These are phyloP conservation scores for Ctena decussata DNA, from an alignment of 2,888 invertebrate species.

Conservation along the genomic window DNA sequence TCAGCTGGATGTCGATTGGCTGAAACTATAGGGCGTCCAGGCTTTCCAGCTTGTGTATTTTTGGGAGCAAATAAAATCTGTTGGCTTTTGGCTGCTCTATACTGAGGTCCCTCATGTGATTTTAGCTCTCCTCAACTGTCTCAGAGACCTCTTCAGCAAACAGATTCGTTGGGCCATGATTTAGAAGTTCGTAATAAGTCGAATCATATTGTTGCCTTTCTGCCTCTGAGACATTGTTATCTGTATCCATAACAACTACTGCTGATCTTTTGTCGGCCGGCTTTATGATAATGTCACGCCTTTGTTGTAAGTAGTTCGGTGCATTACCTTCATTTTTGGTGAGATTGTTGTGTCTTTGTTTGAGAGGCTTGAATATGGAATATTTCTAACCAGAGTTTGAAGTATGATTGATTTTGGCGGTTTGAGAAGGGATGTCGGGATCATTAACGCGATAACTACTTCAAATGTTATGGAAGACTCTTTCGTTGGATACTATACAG, in stretches of 20 bases:
- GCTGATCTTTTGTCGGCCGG: constrained; percentile 28
- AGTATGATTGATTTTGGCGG: too few relatives aligned
- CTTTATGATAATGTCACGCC: constrained; percentile 7
- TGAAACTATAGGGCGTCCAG: too few relatives aligned
- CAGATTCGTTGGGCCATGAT: not conserved
- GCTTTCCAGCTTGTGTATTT: too few relatives aligned
- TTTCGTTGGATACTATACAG: too few relatives aligned
- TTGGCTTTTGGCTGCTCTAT: not conserved
- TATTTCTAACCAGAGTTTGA: too few relatives aligned
- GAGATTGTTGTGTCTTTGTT: too few relatives aligned
- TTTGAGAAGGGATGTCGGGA: too few relatives aligned
- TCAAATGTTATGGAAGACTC: too few relatives aligned
- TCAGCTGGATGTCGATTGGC: constrained; percentile 27
- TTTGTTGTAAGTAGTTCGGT: not conserved
- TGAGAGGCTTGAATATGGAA: too few relatives aligned
- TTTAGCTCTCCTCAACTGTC: not conserved
- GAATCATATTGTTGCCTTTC: not conserved
- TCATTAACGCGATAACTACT: too few relatives aligned
- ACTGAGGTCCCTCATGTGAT: not conserved
- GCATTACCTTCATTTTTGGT: not conserved
- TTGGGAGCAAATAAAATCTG: too few relatives aligned
- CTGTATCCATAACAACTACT: constrained; percentile 14
- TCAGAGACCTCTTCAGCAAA: not conserved
- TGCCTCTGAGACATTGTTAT: not conserved
- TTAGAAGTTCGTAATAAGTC: too few relatives aligned